Base-by-base conservation (phyloP, 2,113 vertebrate species). In the Heloderma charlesbogerti region DNA sequence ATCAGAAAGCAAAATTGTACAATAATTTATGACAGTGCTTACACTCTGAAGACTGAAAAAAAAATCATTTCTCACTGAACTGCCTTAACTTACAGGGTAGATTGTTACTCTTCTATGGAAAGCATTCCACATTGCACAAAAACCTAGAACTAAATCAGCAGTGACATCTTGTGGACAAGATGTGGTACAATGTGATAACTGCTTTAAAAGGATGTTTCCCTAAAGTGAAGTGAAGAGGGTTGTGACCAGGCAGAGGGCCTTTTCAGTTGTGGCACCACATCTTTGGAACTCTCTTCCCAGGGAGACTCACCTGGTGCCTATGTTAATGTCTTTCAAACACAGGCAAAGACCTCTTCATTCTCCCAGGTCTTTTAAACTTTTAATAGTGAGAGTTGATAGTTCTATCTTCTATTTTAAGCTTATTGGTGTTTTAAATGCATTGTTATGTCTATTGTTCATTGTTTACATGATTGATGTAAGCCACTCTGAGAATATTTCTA, bases 91-190 rank as follows among this genome's bases (percentile, higher is more conserved):
- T 54, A 54, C 31, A 82, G 31, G 69, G 25, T 77, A 27, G 25
- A 15, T 22, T 67, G 63, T 48, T 66, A 45, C 45, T 88, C 29
- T 75, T 71, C 31, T 78, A n/a, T 3, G 31, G 2, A 9, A 84
- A 75, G 29, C 22, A 69, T n/a, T 16, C 63, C 3, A n/a, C n/a
- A 1, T 8, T 34, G 22, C 9, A 3, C 1, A 34, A 81, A 54
- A 54, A 22, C 22, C 10, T 79, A 57, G 71, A 78, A 69, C 22
- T 91, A 54, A 77, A 84, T 84, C 90, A 88, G 88, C 81, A 84
- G 80, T 91, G 90, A 78, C 90, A 91, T n/a, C 86, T 43, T 77
- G 90, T 91, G 90, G 90, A 7, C 25, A 78, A 25, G 25, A 78
- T 90, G 34, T 78, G 25, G 22, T 45, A 69, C 67, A 91, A 87